These are phyloP conservation scores for Zootermopsis nevadensis DNA, from an alignment of 2,888 invertebrate genomes.

Conservation along the genomic window DNA sequence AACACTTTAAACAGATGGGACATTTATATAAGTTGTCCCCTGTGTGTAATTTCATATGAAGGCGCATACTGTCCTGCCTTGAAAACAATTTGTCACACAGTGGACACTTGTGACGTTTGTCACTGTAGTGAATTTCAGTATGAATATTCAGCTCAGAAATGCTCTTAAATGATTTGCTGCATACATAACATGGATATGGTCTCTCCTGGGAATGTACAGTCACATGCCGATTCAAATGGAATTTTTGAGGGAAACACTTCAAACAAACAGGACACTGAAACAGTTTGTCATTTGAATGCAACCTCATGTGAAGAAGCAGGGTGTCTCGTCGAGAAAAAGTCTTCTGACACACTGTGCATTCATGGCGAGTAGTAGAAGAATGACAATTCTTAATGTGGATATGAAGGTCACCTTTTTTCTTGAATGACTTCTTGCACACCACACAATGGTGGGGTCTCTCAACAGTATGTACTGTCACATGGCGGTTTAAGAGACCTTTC, in stretches of 20 bases:
- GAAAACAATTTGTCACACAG: constrained; percentile 32
- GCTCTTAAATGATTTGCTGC: constrained; percentile 31
- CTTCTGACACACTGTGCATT: constrained; percentile 15
- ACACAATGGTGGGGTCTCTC: constrained; percentile 28
- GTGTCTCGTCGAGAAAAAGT: constrained; percentile 32
- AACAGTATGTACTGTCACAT: constrained; percentile 13
- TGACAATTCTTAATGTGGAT: constrained; percentile 32
- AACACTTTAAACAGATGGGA: constrained; percentile 25
- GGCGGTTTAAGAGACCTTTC: constrained; percentile 24
- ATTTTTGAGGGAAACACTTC: constrained; percentile 32
- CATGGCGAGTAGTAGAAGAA: constrained; percentile 5
- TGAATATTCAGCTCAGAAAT: constrained; percentile 28
- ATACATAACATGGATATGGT: constrained; percentile 35
- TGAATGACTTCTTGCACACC: constrained; percentile 29
- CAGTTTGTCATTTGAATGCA: constrained; percentile 18
- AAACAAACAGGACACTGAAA: constrained; percentile 39
- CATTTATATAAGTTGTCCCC: constrained; percentile 27
- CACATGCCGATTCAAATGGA: constrained; percentile 29
- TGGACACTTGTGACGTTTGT: constrained; percentile 30
- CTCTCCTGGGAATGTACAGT: constrained; percentile 34
- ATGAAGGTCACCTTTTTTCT: constrained; percentile 26
- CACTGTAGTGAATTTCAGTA: constrained; percentile 30
- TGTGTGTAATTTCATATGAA: constrained; percentile 21
- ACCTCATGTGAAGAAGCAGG: constrained; percentile 26
- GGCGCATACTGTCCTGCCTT: constrained; percentile 5